A percentile compares a stretch with the other conserved stretches of the same genome.
These are phyloP conservation scores for Acanthacorydalis orientalis DNA, from an alignment of 2,888 invertebrate genomes.

Conservation along the genomic window DNA sequence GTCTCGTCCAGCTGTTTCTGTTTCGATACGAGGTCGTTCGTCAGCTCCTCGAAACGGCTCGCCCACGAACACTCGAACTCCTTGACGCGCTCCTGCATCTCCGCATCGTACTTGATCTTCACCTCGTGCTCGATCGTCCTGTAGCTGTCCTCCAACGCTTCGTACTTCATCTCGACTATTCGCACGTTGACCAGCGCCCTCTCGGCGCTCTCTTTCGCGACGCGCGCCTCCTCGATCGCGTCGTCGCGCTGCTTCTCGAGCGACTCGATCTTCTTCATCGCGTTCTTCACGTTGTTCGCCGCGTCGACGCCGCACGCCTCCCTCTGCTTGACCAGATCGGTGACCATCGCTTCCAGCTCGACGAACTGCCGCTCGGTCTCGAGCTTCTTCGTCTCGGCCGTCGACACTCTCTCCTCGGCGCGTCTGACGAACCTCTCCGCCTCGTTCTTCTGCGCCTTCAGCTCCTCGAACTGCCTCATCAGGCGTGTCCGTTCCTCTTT, in stretches of 20 bases:
- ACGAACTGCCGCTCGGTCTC: conserved; percentile 5
- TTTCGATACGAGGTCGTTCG: too few relatives aligned
- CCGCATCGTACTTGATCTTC: too few relatives aligned
- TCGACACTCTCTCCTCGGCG: conserved; percentile 9
- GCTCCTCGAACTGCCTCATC: conserved; percentile 10
- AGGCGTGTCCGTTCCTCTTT: conserved; percentile 12
- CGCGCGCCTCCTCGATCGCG: conserved; percentile 15
- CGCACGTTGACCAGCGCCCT: conserved; percentile 12
- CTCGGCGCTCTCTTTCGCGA: conserved; percentile 13
- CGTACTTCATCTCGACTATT: conserved; percentile 9
- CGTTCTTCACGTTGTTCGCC: background rate
- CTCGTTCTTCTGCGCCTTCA: conserved; percentile 12
- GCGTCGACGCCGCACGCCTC: background rate
- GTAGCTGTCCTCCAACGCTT: too few relatives aligned
- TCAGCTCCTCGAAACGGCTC: too few relatives aligned
- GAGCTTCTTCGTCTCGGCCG: conserved; percentile 11
- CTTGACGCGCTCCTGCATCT: too few relatives aligned
- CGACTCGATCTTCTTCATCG: conserved; percentile 9
- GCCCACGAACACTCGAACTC: too few relatives aligned
- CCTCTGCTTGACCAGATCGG: conserved; percentile 2
- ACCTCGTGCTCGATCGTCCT: too few relatives aligned
- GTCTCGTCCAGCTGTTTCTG: too few relatives aligned
- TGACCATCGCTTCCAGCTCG: conserved; percentile 1
- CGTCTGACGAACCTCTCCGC: conserved; percentile 12
- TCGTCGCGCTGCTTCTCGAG: conserved; percentile 7